Evolutionary conservation across 2,113 vertebrate genomes (phyloP).

Genomic region (Rhinopithecus roxellana): DNA sequence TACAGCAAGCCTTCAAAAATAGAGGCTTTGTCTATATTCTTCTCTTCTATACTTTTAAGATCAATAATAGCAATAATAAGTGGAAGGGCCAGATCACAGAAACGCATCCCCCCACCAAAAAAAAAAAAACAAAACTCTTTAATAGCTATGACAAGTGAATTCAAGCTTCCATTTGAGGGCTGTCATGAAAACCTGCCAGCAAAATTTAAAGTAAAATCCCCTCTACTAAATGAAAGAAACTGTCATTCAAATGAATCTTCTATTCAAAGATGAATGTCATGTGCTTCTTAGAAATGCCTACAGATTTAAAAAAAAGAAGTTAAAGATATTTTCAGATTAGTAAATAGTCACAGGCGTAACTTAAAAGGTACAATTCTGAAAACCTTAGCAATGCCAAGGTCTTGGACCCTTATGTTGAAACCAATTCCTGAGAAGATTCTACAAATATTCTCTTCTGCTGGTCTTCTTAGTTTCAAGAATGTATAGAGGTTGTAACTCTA

Average conservation of each 20-base stretch:
- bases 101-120: not conserved
- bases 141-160: conserved; percentile 61
- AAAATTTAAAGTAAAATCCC: conserved; percentile 55
- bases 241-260: conserved; percentile 60
- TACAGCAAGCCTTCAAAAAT: conserved; percentile 26
- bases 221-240: conserved; percentile 32
- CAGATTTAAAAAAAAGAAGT: conserved; percentile 56
- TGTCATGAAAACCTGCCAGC: conserved; percentile 53
- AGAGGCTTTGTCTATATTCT: not conserved
- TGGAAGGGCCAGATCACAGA: conserved; percentile 46
- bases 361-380: conserved; percentile 7
- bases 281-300: conserved; percentile 57
- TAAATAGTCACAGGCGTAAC: conserved; percentile 53
- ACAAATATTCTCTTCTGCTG: not conserved
- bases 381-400: conserved; percentile 49
- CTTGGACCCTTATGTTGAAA: conserved; percentile 3
- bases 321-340: conserved; percentile 77
- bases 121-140: not conserved
- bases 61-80: conserved; percentile 62
- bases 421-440: conserved; percentile 42
- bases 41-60: conserved; percentile 42
- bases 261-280: conserved; percentile 51
- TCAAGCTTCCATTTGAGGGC: conserved; percentile 19
- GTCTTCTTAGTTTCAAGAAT: conserved; percentile 8
- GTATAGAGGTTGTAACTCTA: not conserved